Base-by-base conservation (phyloP, 2,113 vertebrate species). In the Corythoichthys intestinalis region DNA sequence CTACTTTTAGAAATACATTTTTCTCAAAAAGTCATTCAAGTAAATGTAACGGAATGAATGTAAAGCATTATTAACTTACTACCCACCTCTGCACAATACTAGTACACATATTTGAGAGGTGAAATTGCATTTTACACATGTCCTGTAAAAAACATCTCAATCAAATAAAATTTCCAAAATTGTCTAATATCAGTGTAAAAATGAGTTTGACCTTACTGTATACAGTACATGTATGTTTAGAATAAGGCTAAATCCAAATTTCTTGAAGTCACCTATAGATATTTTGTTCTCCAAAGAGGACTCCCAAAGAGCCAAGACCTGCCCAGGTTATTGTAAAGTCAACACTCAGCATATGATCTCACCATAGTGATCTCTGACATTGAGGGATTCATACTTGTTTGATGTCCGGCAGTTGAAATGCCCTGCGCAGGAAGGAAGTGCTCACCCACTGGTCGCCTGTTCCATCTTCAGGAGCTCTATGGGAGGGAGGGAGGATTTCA, bases 351-450 rank as follows among this genome's bases (percentile, higher is more conserved):
- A 67, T 15, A 66, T 73, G 77, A 85, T 81, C 80, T 75, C 83
- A 78, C 70, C 61, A 72, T 41, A 71, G 59, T 57, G 60, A 79
- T 79, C 83, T 85, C 69, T 87, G 85, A 89, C 87, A 79, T 72
- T 81, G 85, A 90, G 61, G 66, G 82, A 86, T 87, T 87, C 76
- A 56, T 65, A 65, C 73, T 72, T 70, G 83, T 88, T 88, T 89
- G 87, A 90, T 87, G 87, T 88, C 65, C 70, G 82, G 84, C 73
- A 80, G 83, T 84, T 80, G 68, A 83, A 86, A 84, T 87, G 74
- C 81, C 83, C 85, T 69, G 61, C 1, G 35, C 82, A 88, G 91
- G 90, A 92, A 92, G 90, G 90, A 92, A 91, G 86, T 84, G 89
- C 86, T 90, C 87, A 87, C 88, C 89, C 88, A 88, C 86, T 78